Conservation (phyloP, 2,888 invertebrate species). For the Carabus problematicus region DNA sequence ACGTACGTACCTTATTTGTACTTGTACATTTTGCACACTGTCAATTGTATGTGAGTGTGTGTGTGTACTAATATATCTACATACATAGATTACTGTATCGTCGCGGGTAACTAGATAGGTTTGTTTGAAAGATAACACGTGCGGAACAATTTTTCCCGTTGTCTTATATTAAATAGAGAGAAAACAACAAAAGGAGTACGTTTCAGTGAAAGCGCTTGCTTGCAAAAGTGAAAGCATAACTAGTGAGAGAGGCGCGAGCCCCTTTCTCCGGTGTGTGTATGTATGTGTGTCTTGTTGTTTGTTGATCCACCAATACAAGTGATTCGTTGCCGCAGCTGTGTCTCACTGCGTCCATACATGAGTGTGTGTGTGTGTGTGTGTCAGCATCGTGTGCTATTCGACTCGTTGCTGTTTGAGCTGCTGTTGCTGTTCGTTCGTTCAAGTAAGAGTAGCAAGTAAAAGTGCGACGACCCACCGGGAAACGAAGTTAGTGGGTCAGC, state of each 20-base stretch:
- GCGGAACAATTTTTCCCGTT: conserved; percentile 51
- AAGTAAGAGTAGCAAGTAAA: conserved; percentile 39
- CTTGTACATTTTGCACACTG: too few species aligned
- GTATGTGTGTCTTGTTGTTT: conserved; percentile 12
- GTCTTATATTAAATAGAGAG: conserved; percentile 36
- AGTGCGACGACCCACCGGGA: conserved; percentile 59
- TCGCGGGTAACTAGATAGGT: conserved; percentile 11
- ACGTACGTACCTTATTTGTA: too few species aligned
- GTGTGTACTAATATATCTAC: conserved; percentile 47
- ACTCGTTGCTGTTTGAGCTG: conserved; percentile 17
- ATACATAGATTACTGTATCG: too few species aligned
- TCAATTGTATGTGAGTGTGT: too few species aligned
- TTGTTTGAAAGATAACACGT: conserved; percentile 43
- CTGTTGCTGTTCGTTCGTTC: conserved; percentile 13
- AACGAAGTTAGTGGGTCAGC: conserved; percentile 62
- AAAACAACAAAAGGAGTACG: conserved; percentile 9
- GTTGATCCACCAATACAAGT: background rate
- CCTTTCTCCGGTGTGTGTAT: conserved; percentile 36
- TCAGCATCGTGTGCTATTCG: background rate
- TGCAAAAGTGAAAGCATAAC: conserved; percentile 43
- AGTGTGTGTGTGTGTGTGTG: background rate
- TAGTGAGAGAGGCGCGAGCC: conserved; percentile 21
- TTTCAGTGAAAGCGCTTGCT: conserved; percentile 33
- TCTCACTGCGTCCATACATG: too few species aligned
- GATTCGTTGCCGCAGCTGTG: conserved; percentile 2